Evolutionary conservation across 1,140 invertebrate species (phyloP).

Genomic region (Listronotus oregonensis): DNA sequence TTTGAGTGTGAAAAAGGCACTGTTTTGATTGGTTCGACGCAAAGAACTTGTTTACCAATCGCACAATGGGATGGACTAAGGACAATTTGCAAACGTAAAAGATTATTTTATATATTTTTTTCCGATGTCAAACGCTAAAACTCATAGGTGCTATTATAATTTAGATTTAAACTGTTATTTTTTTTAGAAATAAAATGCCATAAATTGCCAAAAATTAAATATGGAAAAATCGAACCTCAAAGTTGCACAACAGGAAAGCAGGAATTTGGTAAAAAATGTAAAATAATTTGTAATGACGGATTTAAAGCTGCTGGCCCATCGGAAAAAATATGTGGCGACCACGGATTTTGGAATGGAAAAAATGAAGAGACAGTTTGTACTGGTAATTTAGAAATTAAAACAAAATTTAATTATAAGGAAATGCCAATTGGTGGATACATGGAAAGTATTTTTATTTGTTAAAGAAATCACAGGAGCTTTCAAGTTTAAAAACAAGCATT

Average conservation of each 20-base stretch:
- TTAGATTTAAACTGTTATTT: too few species aligned
- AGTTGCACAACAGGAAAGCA: constrained; percentile 60
- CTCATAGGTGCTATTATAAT: too few species aligned
- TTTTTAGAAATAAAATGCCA: constrained; percentile 63
- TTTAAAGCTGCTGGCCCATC: constrained; percentile 62
- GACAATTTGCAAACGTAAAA: constrained; percentile 69
- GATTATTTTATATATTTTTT: background rate
- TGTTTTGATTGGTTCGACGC: constrained; percentile 67
- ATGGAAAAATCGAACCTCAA: constrained; percentile 60
- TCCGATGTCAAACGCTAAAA: too few species aligned
- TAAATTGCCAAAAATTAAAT: constrained; percentile 57
- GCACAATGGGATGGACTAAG: constrained; percentile 72
- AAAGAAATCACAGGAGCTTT: too few species aligned
- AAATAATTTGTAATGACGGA: constrained; percentile 62
- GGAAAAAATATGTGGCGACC: constrained; percentile 52
- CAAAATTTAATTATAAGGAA: too few species aligned
- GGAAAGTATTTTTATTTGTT: too few species aligned
- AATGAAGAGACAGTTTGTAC: constrained; percentile 57
- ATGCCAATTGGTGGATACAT: too few species aligned
- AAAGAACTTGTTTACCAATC: constrained; percentile 69
- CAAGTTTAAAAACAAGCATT: too few species aligned
- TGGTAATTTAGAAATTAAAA: constrained; percentile 51
- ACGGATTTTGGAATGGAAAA: constrained; percentile 60
- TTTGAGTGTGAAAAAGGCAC: constrained; percentile 70
- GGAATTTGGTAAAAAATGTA: constrained; percentile 62